Evolutionary conservation across 2,113 vertebrate species (phyloP), one percentile per base, ranked within the genome.

Genomic region (Hystrix brachyura): DNA sequence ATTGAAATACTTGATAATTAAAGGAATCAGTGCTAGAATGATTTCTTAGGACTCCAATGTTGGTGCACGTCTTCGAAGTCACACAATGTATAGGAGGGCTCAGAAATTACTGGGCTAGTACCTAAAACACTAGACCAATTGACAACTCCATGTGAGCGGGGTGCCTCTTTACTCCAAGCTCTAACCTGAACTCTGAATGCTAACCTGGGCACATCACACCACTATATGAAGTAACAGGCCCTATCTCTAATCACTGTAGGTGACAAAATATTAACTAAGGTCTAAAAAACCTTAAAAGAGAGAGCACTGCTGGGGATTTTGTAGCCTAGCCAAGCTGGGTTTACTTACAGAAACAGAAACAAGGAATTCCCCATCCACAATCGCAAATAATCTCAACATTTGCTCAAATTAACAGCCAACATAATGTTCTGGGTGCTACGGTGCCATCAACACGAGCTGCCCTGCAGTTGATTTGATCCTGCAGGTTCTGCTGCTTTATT

Each of bases 241-340:
- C 95, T 86, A 80, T 80, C 83, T 96, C 92, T 95, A 94, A 97
- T 92, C 94, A 87, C 95, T 34, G 51, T 12, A 96, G 95, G 97
- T 87, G 96, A 92, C 79, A 95, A 97, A 97, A 95, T 94, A 97
- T 71, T 60, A 81, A 81, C 74, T 53, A 76, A 65, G 38, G 83
- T 51, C 79, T 55, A 92, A 91, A 83, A 38, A 69, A 27, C 38
- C 71, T 6, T 79, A 94, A 96, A 98, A 96, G 88, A 94, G 55
- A 65, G 14, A 91, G 78, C 21, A 59, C 87, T 96, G 90, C 97
- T 80, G 83, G 82, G 93, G 62, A 27, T 97, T 90, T 74, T 60
- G 85, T 74, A 94, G 62, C 88, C 55, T 21, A 84, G 0, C 89
- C 90, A 80, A 95, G 67, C 6, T 51, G 32, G 78, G 82, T 91